Base-by-base conservation (phyloP, 2,113 vertebrate species). In the Pholis gunnellus region DNA sequence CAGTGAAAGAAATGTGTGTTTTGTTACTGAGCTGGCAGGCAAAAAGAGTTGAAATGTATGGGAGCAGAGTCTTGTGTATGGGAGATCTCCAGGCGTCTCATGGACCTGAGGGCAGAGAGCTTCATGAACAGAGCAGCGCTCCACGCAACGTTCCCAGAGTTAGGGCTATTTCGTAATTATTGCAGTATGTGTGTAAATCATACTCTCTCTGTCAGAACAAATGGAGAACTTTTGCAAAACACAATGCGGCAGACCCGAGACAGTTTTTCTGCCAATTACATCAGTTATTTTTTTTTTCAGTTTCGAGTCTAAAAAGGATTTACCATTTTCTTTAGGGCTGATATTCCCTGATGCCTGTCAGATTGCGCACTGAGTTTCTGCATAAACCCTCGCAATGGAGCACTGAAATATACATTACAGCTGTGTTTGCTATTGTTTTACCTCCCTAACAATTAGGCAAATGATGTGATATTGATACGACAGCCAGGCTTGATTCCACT, bases 201-300 rank as follows among this genome's bases (percentile, higher is more conserved):
- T 31, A 59, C 59, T 68, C 38, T 25, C 79, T 82, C 73, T 79
- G 78, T 84, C 66, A 78, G 74, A 86, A 73, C 44, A 36, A 89
- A 85, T 79, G 70, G 63, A 75, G 57, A 84, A 81, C 73, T 80
- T 85, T 52, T 84, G 56, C 72, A 72, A 82, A 89, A 87, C 82
- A 80, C 74, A 77, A 73, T 54, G 48, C 38, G 60, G 79, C 87
- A 89, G 73, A 91, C 71, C 57, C 17, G 8, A 87, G 82, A 91
- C 71, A 72, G 90, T 59, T 92, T 92, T 91, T 84, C 89, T 87
- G 87, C 85, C 91, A 93, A 89, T 92, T 93, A 93, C 88, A 89
- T 91, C 91, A 91, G 83, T 89, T 84, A 83, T 89, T 89, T 68
- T 66, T 7, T 50, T 66, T 50, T 29, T 64, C 48, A 75, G 52